Percentiles rank a stretch among this genome's conserved stretches.
These are phyloP conservation scores for Barypeithes pellucidus DNA, from an alignment of 2,888 invertebrate genomes.

Conservation along the genomic window DNA sequence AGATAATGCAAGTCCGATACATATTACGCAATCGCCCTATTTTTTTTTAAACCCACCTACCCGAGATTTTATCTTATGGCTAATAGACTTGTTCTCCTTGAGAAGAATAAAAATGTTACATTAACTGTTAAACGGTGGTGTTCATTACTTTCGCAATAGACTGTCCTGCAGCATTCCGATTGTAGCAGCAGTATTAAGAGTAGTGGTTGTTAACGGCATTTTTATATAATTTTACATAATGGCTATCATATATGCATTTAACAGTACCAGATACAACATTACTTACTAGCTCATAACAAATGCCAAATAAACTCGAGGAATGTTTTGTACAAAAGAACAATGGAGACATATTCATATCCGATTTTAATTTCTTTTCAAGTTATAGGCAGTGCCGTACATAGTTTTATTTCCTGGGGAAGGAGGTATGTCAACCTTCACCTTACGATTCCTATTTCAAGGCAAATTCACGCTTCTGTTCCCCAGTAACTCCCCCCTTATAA, in stretches of 20 bases:
- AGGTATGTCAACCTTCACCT: too few species aligned
- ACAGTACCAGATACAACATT: neutral
- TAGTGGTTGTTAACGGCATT: neutral
- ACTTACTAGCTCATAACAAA: too few species aligned
- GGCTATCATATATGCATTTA: neutral
- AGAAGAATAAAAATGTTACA: conserved; percentile 40
- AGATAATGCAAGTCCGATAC: conserved; percentile 20
- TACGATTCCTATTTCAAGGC: too few species aligned
- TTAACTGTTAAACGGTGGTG: conserved; percentile 33
- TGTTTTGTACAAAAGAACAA: too few species aligned
- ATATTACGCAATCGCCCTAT: conserved; percentile 31
- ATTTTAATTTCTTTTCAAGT: too few species aligned
- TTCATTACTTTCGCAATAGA: conserved; percentile 41
- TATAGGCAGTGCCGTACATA: too few species aligned
- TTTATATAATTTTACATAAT: conserved; percentile 3
- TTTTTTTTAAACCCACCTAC: conserved; percentile 36
- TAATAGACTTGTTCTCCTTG: conserved; percentile 47
- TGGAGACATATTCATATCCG: too few species aligned
- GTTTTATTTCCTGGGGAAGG: too few species aligned
- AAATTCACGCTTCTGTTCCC: too few species aligned
- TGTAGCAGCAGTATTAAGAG: conserved; percentile 14
- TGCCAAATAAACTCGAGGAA: too few species aligned
- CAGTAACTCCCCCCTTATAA: too few species aligned
- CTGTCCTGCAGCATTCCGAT: conserved; percentile 44
- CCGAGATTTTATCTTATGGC: conserved; percentile 29